These are phyloP conservation scores for Eupithecia insigniata DNA, from an alignment of 2,888 invertebrate genomes.

Conservation along the genomic window DNA sequence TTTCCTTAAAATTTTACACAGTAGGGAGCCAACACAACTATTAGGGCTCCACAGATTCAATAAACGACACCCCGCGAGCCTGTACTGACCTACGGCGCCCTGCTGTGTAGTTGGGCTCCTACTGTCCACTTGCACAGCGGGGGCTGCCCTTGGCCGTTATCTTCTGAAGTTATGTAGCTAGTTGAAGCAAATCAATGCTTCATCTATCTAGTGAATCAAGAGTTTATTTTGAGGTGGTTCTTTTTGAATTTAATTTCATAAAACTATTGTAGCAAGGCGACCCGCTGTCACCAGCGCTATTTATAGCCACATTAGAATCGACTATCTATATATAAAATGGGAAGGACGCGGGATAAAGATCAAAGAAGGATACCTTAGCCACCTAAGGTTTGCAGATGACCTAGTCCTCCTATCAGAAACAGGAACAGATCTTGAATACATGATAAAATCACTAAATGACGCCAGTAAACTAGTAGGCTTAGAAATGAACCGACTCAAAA, in stretches of 20 bases:
- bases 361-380: too few relatives aligned
- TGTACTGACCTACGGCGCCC: slow-evolving; percentile 39
- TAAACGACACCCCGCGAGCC: neutral
- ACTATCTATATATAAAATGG: too few relatives aligned
- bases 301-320: too few relatives aligned
- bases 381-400: too few relatives aligned
- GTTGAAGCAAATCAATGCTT: neutral
- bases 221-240: neutral
- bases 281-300: too few relatives aligned
- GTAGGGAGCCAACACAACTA: neutral
- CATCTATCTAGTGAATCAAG: neutral
- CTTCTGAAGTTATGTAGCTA: slow-evolving; percentile 1
- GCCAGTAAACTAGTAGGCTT: too few relatives aligned
- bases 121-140: slow-evolving; percentile 27
- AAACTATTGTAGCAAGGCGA: too few relatives aligned
- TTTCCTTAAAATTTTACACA: neutral
- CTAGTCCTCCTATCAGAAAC: too few relatives aligned
- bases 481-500: too few relatives aligned
- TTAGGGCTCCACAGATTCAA: slow-evolving; percentile 7
- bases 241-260: neutral
- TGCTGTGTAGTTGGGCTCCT: slow-evolving; percentile 27
- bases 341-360: too few relatives aligned
- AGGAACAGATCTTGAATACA: too few relatives aligned
- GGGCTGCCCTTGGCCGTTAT: slow-evolving; percentile 36
- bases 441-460: too few relatives aligned